These are phyloP conservation scores for Hydrozoanthus gracilis DNA, from an alignment of 92 coral and sea anemone genomes.

Conservation along the genomic window DNA sequence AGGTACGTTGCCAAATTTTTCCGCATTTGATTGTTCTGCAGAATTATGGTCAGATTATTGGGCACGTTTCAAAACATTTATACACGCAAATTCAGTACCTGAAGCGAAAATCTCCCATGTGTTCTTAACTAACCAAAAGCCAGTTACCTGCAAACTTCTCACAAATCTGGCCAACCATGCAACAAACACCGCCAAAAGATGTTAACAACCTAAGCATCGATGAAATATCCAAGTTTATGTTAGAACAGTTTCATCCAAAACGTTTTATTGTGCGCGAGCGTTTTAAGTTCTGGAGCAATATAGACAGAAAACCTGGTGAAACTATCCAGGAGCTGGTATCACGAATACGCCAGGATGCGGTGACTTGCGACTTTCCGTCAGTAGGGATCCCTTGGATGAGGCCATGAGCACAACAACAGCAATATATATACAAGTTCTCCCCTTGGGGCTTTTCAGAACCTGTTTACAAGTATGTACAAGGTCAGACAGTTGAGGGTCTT, in stretches of 20 bases:
- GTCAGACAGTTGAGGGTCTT: too few species aligned
- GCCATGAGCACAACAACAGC: too few species aligned
- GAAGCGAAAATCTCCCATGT: constrained; percentile 1
- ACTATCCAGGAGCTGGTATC: constrained; percentile 38
- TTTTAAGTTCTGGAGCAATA: constrained; percentile 8
- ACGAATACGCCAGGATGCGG: constrained; percentile 52
- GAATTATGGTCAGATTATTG: constrained; percentile 42
- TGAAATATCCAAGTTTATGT: neutral
- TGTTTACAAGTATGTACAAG: too few species aligned
- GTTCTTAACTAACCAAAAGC: neutral
- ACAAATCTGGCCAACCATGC: neutral
- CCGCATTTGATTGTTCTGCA: too few species aligned
- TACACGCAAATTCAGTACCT: constrained; percentile 21
- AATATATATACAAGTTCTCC: too few species aligned
- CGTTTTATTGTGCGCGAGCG: constrained; percentile 12
- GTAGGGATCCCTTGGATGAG: constrained; percentile 40
- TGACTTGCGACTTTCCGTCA: constrained; percentile 41
- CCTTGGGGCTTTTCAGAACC: too few species aligned
- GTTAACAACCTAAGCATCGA: neutral
- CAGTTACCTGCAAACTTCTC: neutral
- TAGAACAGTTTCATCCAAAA: constrained; percentile 3
- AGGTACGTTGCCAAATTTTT: too few species aligned
- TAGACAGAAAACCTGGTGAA: constrained; percentile 7
- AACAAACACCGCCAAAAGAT: neutral
- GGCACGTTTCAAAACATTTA: constrained; percentile 37